These are phyloP conservation scores for Sarcophilus harrisii DNA, from an alignment of 2,797 vertebrate species.

Conservation along the genomic window DNA sequence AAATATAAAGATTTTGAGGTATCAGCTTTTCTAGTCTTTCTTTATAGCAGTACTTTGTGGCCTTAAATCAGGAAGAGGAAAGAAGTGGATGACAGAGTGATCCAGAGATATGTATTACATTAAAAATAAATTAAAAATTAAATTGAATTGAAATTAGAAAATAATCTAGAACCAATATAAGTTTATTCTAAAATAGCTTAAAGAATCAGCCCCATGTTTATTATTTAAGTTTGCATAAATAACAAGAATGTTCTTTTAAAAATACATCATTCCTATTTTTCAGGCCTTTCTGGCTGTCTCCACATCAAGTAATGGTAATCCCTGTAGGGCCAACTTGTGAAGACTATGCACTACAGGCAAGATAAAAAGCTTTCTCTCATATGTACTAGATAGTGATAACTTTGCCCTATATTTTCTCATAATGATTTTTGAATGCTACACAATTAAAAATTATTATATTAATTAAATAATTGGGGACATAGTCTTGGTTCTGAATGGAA, in stretches of 20 bases:
- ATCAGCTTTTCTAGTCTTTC: neutral
- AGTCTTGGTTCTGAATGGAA: neutral
- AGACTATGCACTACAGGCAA: constrained; percentile 91
- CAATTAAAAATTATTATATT: neutral
- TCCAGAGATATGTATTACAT: neutral
- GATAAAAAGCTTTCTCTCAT: constrained; percentile 13
- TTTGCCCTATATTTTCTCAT: neutral
- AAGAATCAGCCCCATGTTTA: neutral
- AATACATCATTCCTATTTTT: constrained; percentile 58
- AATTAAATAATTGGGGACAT: neutral
- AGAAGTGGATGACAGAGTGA: neutral
- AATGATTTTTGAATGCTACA: constrained; percentile 21
- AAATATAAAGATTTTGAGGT: neutral
- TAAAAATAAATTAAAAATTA: too few species aligned
- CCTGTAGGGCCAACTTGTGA: constrained; percentile 93
- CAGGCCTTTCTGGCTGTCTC: constrained; percentile 98
- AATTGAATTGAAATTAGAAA: neutral
- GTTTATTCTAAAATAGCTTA: neutral
- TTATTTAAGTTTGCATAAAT: neutral
- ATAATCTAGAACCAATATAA: neutral
- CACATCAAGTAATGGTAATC: constrained; percentile 94
- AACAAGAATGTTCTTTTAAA: constrained; percentile 32
- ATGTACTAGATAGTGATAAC: neutral
- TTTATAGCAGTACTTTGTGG: neutral
- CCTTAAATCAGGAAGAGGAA: neutral